These are phyloP conservation scores for Tenthredo scrophulariae DNA, from an alignment of 2,888 invertebrate genomes.

Conservation along the genomic window DNA sequence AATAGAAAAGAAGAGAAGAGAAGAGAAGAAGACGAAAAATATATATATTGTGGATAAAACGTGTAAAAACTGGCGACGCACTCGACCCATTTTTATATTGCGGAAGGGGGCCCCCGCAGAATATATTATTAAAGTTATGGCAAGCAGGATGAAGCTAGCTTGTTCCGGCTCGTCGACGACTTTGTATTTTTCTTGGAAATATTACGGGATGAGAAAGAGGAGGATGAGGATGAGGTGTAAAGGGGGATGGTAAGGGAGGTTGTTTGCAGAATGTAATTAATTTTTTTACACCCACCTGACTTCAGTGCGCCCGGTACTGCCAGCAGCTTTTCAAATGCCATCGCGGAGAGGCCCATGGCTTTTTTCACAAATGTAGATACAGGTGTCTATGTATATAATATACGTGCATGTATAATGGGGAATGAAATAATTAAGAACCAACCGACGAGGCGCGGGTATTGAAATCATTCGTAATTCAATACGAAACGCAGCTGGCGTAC, in stretches of 20 bases:
- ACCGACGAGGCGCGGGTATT: slow-evolving; percentile 9
- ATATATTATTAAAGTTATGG: slow-evolving; percentile 15
- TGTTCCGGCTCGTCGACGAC: slow-evolving; percentile 23
- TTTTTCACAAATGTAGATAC: not conserved
- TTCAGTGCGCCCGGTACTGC: not conserved
- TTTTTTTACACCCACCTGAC: slow-evolving; percentile 37
- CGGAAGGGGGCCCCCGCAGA: not conserved
- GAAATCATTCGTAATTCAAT: slow-evolving; percentile 41
- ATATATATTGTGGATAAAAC: not conserved
- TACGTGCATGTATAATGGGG: not conserved
- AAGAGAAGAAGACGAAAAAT: not conserved
- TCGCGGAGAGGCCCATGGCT: not conserved
- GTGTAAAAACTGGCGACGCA: slow-evolving; percentile 16
- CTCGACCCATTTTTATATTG: slow-evolving; percentile 9
- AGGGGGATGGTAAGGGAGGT: slow-evolving; percentile 20
- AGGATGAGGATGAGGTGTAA: slow-evolving; percentile 47
- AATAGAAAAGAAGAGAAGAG: not conserved
- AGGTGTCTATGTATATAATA: not conserved
- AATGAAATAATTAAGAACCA: slow-evolving; percentile 35
- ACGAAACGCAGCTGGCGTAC: slow-evolving; percentile 22
- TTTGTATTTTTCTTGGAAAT: slow-evolving; percentile 33
- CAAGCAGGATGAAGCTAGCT: slow-evolving; percentile 16
- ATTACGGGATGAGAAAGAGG: not conserved
- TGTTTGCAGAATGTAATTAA: slow-evolving; percentile 58
- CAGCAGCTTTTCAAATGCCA: not conserved